Percentiles rank a stretch among this genome's conserved stretches.
Evolutionary conservation across 2,797 vertebrate species (phyloP).

Genomic region (Lacerta viridis): DNA sequence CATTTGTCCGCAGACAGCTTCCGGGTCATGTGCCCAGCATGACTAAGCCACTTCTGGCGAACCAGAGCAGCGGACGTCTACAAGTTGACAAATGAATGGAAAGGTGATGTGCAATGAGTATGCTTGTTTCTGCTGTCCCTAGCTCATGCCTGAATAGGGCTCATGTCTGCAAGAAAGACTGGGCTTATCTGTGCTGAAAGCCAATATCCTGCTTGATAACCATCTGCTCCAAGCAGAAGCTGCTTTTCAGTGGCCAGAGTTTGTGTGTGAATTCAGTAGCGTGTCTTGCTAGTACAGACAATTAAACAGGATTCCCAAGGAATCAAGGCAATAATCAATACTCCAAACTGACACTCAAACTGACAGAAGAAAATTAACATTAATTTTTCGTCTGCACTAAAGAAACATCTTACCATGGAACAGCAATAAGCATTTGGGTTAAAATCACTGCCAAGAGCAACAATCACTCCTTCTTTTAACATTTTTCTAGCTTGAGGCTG

Average conservation of each 20-base stretch:
- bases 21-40: too few species aligned
- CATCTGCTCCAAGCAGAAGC: background rate
- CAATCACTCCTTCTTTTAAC: slow-evolving; percentile 93
- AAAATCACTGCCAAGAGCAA: slow-evolving; percentile 97
- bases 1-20: too few species aligned
- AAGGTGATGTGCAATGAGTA: too few species aligned
- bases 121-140: too few species aligned
- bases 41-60: too few species aligned
- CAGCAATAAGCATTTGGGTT: slow-evolving; percentile 98
- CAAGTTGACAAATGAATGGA: too few species aligned
- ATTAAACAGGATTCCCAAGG: background rate
- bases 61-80: too few species aligned
- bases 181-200: background rate
- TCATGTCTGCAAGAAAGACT: background rate
- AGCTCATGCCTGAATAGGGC: background rate
- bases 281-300: background rate
- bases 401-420: slow-evolving; percentile 90
- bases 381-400: background rate
- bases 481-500: slow-evolving; percentile 94
- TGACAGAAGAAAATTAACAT: background rate
- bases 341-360: background rate
- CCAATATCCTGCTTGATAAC: background rate
- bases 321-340: background rate
- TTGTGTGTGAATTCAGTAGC: background rate
- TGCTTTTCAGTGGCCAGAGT: background rate